Conservation (phyloP, 2,797 vertebrate genomes). For the Pangasius krempfi region DNA sequence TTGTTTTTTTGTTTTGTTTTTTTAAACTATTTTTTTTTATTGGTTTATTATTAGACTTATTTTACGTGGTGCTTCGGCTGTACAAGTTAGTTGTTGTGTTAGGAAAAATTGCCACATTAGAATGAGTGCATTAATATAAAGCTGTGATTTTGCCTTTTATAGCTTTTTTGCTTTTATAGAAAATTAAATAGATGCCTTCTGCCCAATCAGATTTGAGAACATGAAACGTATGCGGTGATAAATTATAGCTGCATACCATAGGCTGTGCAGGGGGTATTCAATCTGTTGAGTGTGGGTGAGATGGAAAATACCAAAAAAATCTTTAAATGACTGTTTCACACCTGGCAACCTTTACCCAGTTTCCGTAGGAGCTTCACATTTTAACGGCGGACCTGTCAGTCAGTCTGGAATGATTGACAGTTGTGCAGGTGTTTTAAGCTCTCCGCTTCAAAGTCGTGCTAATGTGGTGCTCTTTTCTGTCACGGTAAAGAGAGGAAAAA, state of each 20-base stretch:
- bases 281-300: neutral
- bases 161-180: no score
- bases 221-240: neutral
- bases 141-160: neutral
- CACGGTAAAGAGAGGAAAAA: no score
- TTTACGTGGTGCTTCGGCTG: neutral
- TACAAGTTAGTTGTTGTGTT: neutral
- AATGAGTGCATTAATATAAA: no score
- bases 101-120: no score
- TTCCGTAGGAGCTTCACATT: neutral
- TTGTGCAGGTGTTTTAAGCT: neutral
- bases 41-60: neutral
- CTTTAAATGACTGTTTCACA: neutral
- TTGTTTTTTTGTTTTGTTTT: neutral
- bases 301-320: neutral
- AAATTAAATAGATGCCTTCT: neutral
- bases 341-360: neutral
- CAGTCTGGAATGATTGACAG: neutral
- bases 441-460: neutral
- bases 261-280: neutral
- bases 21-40: neutral
- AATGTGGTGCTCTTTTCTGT: neutral
- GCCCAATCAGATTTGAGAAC: neutral
- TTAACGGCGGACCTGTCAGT: neutral
- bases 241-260: neutral